Conservation (phyloP, 2,113 vertebrate genomes). For the Paramisgurnus dabryanus region DNA sequence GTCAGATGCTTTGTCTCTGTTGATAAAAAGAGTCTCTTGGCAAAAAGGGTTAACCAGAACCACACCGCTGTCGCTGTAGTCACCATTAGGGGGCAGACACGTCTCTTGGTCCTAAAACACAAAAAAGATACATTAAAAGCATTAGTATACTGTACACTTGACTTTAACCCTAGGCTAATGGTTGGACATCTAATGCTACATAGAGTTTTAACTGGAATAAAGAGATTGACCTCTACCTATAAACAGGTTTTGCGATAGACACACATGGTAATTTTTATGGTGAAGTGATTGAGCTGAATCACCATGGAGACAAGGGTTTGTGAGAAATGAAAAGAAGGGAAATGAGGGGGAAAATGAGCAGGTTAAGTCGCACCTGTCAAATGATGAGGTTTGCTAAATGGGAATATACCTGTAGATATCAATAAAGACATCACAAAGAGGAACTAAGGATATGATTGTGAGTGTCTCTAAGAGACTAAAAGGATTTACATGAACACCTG, state of each 20-base stretch:
- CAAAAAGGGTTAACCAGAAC: conserved; percentile 99
- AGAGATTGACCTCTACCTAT: background rate
- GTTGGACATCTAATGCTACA: conserved; percentile 11
- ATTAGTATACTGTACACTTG: background rate
- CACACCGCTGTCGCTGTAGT: conserved; percentile 91
- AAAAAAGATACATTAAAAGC: conserved; percentile 22
- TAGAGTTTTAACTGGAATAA: background rate
- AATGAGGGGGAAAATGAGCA: conserved; percentile 8
- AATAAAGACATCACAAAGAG: background rate
- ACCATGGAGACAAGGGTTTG: background rate
- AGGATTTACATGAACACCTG: conserved; percentile 62
- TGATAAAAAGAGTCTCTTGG: conserved; percentile 94
- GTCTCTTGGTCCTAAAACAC: conserved; percentile 88
- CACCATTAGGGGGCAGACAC: conserved; percentile 90
- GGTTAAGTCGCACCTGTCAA: background rate
- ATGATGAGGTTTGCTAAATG: background rate
- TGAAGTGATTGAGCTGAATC: background rate
- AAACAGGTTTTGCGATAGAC: background rate
- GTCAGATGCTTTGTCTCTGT: conserved; percentile 88
- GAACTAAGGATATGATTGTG: background rate
- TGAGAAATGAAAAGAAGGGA: conserved; percentile 30
- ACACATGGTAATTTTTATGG: conserved; percentile 2
- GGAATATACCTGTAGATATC: background rate
- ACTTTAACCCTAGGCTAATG: background rate
- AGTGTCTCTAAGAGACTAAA: conserved; percentile 50